These are phyloP conservation scores for Pycnomerus fuliginosus DNA, from an alignment of 2,888 invertebrate species.

Conservation along the genomic window DNA sequence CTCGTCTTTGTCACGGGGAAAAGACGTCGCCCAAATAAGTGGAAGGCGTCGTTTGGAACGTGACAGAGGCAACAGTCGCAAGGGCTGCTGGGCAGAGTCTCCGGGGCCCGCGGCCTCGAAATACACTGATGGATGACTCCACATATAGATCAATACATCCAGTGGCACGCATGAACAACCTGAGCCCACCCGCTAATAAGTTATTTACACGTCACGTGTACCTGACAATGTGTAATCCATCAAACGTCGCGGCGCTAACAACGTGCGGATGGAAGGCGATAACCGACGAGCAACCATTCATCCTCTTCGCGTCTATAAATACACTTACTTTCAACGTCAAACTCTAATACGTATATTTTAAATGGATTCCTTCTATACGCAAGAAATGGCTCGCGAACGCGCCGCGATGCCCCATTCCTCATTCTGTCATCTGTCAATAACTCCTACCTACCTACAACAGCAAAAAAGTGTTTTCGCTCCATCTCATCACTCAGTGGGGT, in stretches of 20 bases:
- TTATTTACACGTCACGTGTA: slow-evolving; percentile 40
- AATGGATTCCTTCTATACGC: slow-evolving; percentile 3
- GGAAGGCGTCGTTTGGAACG: slow-evolving; percentile 2
- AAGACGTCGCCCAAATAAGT: slow-evolving; percentile 19
- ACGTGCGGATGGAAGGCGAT: slow-evolving; percentile 12
- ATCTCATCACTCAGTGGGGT: too few relatives aligned
- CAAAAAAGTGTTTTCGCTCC: too few relatives aligned
- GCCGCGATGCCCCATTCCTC: too few relatives aligned
- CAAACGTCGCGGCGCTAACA: slow-evolving; percentile 19
- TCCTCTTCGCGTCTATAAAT: slow-evolving; percentile 17
- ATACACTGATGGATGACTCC: slow-evolving; percentile 52
- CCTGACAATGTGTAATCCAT: slow-evolving; percentile 27
- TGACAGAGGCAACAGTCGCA: slow-evolving; percentile 5
- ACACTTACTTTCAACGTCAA: slow-evolving; percentile 5
- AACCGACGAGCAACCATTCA: slow-evolving; percentile 16
- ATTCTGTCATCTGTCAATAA: too few relatives aligned
- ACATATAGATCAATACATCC: slow-evolving; percentile 51
- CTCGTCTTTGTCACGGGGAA: slow-evolving; percentile 29
- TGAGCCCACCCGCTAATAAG: slow-evolving; percentile 43
- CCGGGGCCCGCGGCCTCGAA: slow-evolving; percentile 42
- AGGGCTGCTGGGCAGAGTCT: slow-evolving; percentile 38
- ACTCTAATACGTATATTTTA: slow-evolving; percentile 11
- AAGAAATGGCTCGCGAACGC: slow-evolving; percentile 9
- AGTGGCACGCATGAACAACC: slow-evolving; percentile 49
- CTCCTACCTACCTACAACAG: too few relatives aligned